Evolutionary conservation across 2,113 vertebrate genomes (phyloP), one percentile per base, ranked within the genome.

Genomic region (Nothocercus julius): DNA sequence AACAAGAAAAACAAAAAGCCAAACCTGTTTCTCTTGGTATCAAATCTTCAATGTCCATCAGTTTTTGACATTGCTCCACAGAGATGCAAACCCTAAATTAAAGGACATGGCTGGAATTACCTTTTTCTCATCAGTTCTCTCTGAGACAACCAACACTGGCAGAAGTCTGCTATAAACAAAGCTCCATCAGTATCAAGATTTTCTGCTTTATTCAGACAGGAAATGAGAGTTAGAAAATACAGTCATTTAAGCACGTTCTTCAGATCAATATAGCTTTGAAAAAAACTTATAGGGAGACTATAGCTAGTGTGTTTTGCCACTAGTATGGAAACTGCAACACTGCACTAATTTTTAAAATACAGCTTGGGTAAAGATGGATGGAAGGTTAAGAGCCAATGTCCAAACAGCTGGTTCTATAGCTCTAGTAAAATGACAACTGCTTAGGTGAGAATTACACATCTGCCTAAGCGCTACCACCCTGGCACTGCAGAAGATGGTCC

Each of bases 21-120:
- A 54, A 5, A 82, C 8, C 44, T 51, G 20, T 34, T 82, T 40
- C 34, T 70, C 38, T 2, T 45, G 24, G 9, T 32, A 15, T 36
- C 56, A 69, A 44, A n/a, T n/a, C 56, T 63, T 36, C 13, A 25
- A 9, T 24, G 76, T 20, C 54, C 40, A 24, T 78, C 28, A 13
- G 7, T 12, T 8, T 21, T 27, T 13, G 68, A 66, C 79, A 54
- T 7, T 49, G 22, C 53, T 74, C 42, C 54, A 70, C 30, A 21
- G 21, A 70, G 66, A 19, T 1, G 1, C 17, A 75, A 15, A 21
- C 28, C 6, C 53, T 28, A n/a, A 42, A 27, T 21, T 32, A 7
- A 77, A 61, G 8, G 1, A 16, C 40, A 47, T 44, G 0, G 22
- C 6, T 14, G 14, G 8, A 21, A 45, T 58, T 12, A 42, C 15